Evolutionary conservation across 2,797 vertebrate genomes (phyloP).

Genomic region (Lithobates pipiens): DNA sequence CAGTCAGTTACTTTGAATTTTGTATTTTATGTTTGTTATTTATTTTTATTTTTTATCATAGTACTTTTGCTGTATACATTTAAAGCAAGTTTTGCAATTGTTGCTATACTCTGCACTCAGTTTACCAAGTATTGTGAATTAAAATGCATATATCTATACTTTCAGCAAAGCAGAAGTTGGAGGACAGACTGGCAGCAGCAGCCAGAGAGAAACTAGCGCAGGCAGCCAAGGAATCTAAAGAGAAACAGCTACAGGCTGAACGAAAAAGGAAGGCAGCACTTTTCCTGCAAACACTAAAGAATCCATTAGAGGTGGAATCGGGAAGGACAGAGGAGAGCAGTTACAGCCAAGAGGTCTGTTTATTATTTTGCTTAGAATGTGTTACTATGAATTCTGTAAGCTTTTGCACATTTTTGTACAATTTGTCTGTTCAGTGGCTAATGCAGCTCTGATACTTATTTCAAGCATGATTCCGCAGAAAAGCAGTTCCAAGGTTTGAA

Average conservation of each 20-base stretch:
- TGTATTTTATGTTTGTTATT: too few relatives aligned
- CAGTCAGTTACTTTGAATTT: too few relatives aligned
- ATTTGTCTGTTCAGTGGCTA: not conserved
- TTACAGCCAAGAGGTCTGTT: constrained; percentile 79
- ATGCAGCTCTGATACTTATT: too few relatives aligned
- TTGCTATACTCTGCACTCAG: too few relatives aligned
- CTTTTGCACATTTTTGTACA: not conserved
- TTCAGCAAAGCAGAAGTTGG: constrained; percentile 95
- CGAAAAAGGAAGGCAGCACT: constrained; percentile 95
- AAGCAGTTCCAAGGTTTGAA: too few relatives aligned
- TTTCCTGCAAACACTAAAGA: constrained; percentile 91
- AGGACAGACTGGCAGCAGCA: constrained; percentile 93
- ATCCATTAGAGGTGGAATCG: constrained; percentile 84
- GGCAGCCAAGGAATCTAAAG: constrained; percentile 97
- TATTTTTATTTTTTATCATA: too few relatives aligned
- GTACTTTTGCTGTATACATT: too few relatives aligned
- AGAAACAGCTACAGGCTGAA: constrained; percentile 97
- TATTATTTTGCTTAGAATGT: not conserved
- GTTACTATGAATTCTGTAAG: not conserved
- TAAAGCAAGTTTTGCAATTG: too few relatives aligned
- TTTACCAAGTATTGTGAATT: too few relatives aligned
- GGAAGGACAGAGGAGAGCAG: constrained; percentile 81
- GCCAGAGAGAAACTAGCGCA: constrained; percentile 97
- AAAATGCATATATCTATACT: not conserved
- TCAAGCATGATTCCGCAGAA: too few relatives aligned